A percentile compares a stretch with the other conserved stretches of the same genome.
phyloP scores from a whole-genome alignment of 2,113 vertebrate genomes.

The Anser cygnoides region DNA sequence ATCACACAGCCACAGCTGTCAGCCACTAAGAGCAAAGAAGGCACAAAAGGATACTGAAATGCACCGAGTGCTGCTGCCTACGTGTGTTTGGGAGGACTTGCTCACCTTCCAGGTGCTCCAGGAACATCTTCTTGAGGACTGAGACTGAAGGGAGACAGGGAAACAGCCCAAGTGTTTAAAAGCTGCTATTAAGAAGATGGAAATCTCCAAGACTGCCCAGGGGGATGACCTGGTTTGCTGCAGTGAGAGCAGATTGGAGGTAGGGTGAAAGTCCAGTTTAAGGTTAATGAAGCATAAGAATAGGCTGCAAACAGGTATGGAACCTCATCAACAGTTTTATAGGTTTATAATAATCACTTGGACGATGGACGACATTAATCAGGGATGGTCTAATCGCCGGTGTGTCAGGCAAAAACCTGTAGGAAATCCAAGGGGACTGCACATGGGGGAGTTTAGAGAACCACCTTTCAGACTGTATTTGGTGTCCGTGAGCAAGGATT shows the following conservation, averaged over 20 bases:
- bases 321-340: neutral
- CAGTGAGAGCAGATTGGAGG: neutral
- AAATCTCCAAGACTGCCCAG: neutral
- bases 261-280: neutral
- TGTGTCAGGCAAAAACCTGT: neutral
- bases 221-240: neutral
- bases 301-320: neutral
- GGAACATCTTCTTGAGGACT: neutral
- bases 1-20: neutral
- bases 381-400: neutral
- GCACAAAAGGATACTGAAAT: neutral
- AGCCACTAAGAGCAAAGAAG: neutral
- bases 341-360: neutral
- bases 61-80: neutral
- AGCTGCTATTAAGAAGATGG: neutral
- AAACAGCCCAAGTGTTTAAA: neutral
- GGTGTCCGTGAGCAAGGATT: neutral
- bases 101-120: neutral
- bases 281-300: neutral
- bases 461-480: neutral
- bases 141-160: neutral
- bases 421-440: neutral
- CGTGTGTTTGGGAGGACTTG: neutral
- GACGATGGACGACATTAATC: fast-evolving
- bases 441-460: neutral